Percentiles rank a stretch among this genome's conserved stretches.
Conservation (phyloP, 2,113 vertebrate species). For the Enhydra lutris region DNA sequence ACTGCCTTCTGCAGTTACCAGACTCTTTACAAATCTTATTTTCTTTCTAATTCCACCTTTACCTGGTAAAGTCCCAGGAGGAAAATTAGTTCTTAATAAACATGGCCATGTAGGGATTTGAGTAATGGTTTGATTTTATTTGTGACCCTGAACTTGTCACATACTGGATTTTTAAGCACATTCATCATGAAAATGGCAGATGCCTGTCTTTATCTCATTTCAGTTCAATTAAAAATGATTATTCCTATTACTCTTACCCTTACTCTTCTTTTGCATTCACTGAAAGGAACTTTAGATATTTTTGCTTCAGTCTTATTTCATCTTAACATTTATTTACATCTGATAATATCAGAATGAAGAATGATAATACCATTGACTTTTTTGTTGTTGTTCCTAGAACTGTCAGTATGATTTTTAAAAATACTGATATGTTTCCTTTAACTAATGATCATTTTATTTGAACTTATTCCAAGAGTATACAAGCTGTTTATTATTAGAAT, state of each 20-base stretch:
- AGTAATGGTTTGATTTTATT: not conserved
- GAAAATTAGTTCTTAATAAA: not conserved
- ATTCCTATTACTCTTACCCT: not conserved
- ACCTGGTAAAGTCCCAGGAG: not conserved
- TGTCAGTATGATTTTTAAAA: not conserved
- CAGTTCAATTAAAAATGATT: not conserved
- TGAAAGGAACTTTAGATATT: not conserved
- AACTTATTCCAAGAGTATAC: not conserved
- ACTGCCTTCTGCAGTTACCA: not conserved
- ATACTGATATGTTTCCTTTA: not conserved
- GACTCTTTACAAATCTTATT: not conserved
- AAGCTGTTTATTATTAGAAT: not conserved
- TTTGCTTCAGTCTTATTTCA: not conserved
- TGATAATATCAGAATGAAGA: not conserved
- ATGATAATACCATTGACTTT: not conserved
- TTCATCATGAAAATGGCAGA: not conserved
- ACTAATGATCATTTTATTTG: not conserved
- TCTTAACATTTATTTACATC: not conserved
- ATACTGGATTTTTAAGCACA: conserved; percentile 31
- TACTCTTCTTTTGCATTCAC: not conserved
- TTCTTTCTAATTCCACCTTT: not conserved
- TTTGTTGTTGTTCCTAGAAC: not conserved
- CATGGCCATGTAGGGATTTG: not conserved
- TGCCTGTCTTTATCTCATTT: not conserved
- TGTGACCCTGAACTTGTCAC: not conserved